Conservation (phyloP, 1,140 invertebrate species). For the Rhyzopertha dominica region DNA sequence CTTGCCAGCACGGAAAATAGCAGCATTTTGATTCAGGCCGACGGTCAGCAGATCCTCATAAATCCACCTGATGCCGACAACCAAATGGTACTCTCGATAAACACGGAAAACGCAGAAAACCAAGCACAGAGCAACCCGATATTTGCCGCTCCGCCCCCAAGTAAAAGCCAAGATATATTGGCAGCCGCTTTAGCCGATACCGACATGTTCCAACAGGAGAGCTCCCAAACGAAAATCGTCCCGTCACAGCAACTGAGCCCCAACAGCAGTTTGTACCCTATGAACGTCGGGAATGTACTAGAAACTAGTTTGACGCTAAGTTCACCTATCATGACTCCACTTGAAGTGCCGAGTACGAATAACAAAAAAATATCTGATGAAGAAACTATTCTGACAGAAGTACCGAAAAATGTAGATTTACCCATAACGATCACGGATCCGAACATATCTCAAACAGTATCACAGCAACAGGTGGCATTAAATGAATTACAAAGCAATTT, state of each 20-base stretch:
- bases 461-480: conserved; percentile 40
- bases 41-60: conserved; percentile 45
- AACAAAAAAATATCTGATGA: conserved; percentile 44
- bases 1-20: conserved; percentile 39
- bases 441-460: conserved; percentile 53
- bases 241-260: conserved; percentile 46
- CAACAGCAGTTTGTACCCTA: conserved; percentile 46
- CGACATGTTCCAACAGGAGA: conserved; percentile 64
- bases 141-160: conserved; percentile 39
- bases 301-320: conserved; percentile 69
- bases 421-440: conserved; percentile 53
- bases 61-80: conserved; percentile 39
- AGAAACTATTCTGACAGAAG: conserved; percentile 41
- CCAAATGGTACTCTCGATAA: conserved; percentile 40
- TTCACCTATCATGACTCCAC: conserved; percentile 74
- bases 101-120: conserved; percentile 27
- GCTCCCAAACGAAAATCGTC: conserved; percentile 33
- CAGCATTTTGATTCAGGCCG: conserved; percentile 45
- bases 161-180: conserved; percentile 63
- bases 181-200: conserved; percentile 70
- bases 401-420: conserved; percentile 49
- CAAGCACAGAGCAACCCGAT: conserved; percentile 28
- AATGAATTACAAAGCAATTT: conserved; percentile 56
- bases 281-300: conserved; percentile 55
- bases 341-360: conserved; percentile 62